phyloP scores from a whole-genome alignment of 2,113 vertebrate genomes.

The Phalacrocorax pelagicus region DNA sequence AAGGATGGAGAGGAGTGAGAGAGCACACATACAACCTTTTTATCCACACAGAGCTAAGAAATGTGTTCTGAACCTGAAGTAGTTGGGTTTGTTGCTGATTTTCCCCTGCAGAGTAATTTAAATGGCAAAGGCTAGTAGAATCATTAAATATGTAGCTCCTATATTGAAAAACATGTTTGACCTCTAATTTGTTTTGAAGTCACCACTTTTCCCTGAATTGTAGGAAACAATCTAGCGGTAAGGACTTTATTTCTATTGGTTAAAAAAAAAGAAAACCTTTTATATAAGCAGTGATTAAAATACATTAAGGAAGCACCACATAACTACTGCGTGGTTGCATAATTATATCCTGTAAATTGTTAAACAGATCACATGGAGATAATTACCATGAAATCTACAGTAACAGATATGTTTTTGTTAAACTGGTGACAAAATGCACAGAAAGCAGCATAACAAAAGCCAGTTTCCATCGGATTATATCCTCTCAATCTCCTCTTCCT shows the following conservation, averaged over 20 bases:
- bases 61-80: background rate
- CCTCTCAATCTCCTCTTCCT: background rate
- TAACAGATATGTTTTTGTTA: background rate
- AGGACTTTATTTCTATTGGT: background rate
- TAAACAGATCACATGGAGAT: background rate
- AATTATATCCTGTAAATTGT: background rate
- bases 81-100: background rate
- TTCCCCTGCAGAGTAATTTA: background rate
- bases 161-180: background rate
- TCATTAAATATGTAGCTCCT: background rate
- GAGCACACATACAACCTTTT: background rate
- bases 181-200: background rate
- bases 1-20: background rate
- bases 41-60: background rate
- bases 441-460: background rate
- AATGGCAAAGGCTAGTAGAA: background rate
- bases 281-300: background rate
- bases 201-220: background rate
- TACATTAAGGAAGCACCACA: background rate
- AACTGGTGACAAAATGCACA: background rate
- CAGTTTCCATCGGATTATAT: background rate
- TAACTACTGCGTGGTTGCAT: background rate
- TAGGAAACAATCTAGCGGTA: background rate
- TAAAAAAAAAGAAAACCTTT: background rate
- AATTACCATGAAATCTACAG: background rate